These are phyloP conservation scores for Odocoileus hemionus DNA, from an alignment of 2,113 vertebrate genomes.

Conservation along the genomic window DNA sequence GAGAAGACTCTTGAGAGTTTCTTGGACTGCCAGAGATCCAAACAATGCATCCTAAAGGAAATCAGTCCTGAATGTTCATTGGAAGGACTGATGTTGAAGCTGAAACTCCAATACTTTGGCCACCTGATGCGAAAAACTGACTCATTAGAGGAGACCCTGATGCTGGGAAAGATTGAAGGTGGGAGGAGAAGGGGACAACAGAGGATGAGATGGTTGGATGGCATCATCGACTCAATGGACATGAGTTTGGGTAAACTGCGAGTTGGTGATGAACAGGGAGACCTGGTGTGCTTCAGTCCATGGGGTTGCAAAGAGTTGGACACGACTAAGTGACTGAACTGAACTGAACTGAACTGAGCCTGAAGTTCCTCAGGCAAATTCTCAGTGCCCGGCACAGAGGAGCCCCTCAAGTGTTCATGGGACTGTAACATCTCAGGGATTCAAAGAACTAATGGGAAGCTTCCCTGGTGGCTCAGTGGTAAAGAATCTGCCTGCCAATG, in stretches of 20 bases:
- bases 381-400: neutral
- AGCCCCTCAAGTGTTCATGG: neutral
- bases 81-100: neutral
- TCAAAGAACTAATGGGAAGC: neutral
- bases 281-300: neutral
- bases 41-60: neutral
- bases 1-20: neutral
- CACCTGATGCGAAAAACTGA: neutral
- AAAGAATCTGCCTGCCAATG: neutral
- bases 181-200: neutral
- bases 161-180: neutral
- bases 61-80: neutral
- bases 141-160: neutral
- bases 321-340: fast-evolving
- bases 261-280: neutral
- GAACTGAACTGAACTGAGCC: neutral
- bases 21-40: neutral
- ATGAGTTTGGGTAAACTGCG: neutral
- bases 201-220: neutral
- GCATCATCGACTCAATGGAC: neutral
- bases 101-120: neutral
- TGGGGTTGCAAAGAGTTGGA: neutral
- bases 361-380: neutral
- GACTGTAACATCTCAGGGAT: neutral
- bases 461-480: neutral